phyloP scores from a whole-genome alignment of 2,888 invertebrate genomes.

The Luperina nickerlii region DNA sequence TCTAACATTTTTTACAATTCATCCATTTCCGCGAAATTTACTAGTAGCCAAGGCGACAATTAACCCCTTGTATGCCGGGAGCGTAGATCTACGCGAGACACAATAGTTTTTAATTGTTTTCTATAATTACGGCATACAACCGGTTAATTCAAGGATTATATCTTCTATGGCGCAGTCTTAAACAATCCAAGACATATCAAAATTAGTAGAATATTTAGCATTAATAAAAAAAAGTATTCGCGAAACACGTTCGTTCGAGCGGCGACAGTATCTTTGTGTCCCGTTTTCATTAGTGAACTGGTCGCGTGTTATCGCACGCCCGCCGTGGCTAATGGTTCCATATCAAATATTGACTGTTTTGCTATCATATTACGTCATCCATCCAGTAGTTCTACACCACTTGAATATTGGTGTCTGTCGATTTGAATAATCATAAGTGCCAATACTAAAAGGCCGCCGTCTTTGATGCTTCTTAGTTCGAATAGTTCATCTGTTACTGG shows the following conservation, averaged over 20 bases:
- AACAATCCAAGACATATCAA: background rate
- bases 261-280: slow-evolving; percentile 75
- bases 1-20: background rate
- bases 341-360: slow-evolving; percentile 88
- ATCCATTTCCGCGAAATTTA: background rate
- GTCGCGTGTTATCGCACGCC: slow-evolving; percentile 81
- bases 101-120: too few relatives aligned
- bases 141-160: background rate
- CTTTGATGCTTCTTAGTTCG: slow-evolving; percentile 49
- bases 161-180: background rate
- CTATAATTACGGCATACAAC: too few relatives aligned
- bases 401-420: slow-evolving; percentile 69
- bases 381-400: slow-evolving; percentile 75
- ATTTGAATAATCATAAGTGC: slow-evolving; percentile 65
- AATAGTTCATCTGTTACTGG: slow-evolving; percentile 35
- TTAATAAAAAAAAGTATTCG: slow-evolving; percentile 60
- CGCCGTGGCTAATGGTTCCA: slow-evolving; percentile 81
- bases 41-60: background rate
- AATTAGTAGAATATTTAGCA: slow-evolving; percentile 32
- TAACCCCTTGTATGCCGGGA: too few relatives aligned
- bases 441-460: slow-evolving; percentile 61
- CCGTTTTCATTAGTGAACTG: slow-evolving; percentile 87
- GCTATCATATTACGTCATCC: slow-evolving; percentile 87
- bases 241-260: slow-evolving; percentile 50
- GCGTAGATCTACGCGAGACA: too few relatives aligned